Conservation (phyloP, 2,113 vertebrate genomes). For the Gopherus evgoodei region DNA sequence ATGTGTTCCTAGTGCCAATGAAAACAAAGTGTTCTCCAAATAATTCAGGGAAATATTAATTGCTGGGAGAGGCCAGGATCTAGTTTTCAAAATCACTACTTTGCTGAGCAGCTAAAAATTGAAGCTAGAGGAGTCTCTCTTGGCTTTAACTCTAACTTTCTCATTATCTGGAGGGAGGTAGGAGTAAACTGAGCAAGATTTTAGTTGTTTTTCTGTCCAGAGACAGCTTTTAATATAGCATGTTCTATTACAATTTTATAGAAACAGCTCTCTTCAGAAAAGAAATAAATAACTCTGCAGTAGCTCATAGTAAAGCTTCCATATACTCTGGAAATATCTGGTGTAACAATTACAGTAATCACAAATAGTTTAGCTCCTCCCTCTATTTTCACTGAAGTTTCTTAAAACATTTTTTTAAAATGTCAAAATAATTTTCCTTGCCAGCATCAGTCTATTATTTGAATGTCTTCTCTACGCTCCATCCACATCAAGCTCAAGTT, state of each 20-base stretch:
- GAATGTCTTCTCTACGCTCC: slow-evolving; percentile 14
- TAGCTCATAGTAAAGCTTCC: slow-evolving; percentile 51
- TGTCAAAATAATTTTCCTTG: slow-evolving; percentile 41
- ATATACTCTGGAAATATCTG: slow-evolving; percentile 46
- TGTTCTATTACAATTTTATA: slow-evolving; percentile 43
- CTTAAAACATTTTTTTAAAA: neutral
- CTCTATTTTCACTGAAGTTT: neutral
- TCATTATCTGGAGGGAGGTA: slow-evolving; percentile 3
- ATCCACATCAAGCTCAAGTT: neutral
- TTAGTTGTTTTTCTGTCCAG: slow-evolving; percentile 50
- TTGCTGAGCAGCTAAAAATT: slow-evolving; percentile 32
- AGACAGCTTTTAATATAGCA: slow-evolving; percentile 9
- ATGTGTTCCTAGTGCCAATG: slow-evolving; percentile 71
- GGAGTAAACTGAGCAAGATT: slow-evolving; percentile 27
- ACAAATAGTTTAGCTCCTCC: slow-evolving; percentile 45
- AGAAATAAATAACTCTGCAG: slow-evolving; percentile 43
- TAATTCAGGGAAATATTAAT: slow-evolving; percentile 66
- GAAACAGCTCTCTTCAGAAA: slow-evolving; percentile 39
- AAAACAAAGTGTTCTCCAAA: slow-evolving; percentile 64
- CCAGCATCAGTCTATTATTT: neutral
- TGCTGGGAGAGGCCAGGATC: slow-evolving; percentile 47
- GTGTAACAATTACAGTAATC: slow-evolving; percentile 55
- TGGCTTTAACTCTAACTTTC: slow-evolving; percentile 48
- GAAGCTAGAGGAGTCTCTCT: slow-evolving; percentile 35
- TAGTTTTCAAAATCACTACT: slow-evolving; percentile 58